Evolutionary conservation across 2,888 invertebrate species (phyloP).

Genomic region (Dromius quadrimaculatus): DNA sequence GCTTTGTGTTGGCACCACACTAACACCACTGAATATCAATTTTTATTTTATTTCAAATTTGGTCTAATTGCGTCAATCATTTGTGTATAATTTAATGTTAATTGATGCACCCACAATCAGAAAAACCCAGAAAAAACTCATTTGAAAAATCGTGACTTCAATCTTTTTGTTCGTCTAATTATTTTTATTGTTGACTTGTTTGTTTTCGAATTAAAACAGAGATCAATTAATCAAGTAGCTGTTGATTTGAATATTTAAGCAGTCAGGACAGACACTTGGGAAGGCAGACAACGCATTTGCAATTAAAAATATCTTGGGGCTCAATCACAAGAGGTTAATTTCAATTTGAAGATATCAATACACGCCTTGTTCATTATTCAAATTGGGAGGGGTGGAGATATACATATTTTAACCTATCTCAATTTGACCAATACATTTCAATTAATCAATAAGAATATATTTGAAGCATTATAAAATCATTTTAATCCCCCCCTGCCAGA

Average conservation of each 20-base stretch:
- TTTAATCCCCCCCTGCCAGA: neutral
- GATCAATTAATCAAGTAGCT: slow-evolving; percentile 44
- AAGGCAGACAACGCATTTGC: slow-evolving; percentile 33
- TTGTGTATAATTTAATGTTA: neutral
- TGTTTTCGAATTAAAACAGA: slow-evolving; percentile 45
- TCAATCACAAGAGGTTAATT: slow-evolving; percentile 49
- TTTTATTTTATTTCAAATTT: slow-evolving; percentile 3
- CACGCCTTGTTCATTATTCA: slow-evolving; percentile 48
- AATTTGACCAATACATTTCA: neutral
- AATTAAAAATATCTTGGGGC: slow-evolving; percentile 49
- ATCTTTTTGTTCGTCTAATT: slow-evolving; percentile 29
- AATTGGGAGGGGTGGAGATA: neutral
- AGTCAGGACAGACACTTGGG: neutral
- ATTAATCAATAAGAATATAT: neutral
- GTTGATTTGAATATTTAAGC: slow-evolving; percentile 44
- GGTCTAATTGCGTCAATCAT: neutral
- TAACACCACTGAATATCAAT: no score
- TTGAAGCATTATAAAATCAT: neutral
- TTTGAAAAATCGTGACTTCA: slow-evolving; percentile 20
- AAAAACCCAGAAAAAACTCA: slow-evolving; percentile 13
- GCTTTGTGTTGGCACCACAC: slow-evolving; percentile 49
- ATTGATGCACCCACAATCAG: neutral
- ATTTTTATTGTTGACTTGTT: slow-evolving; percentile 18
- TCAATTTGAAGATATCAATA: slow-evolving; percentile 49
- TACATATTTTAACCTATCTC: slow-evolving; percentile 9